A percentile compares a stretch with the other conserved stretches of the same genome.
phyloP scores from a whole-genome alignment of 2,888 invertebrate species.

The Orthosia incerta region DNA sequence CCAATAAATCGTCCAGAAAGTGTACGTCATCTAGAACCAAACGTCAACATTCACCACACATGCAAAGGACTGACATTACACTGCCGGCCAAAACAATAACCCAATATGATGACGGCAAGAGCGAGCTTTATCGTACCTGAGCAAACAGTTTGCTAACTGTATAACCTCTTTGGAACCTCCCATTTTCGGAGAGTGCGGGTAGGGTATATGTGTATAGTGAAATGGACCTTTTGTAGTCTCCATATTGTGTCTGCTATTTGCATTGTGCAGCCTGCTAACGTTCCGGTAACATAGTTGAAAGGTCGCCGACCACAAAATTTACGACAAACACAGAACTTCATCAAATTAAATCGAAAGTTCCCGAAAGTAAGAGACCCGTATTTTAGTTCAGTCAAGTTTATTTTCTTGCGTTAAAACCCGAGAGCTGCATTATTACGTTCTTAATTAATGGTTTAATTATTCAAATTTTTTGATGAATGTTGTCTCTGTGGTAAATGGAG shows the following conservation, averaged over 20 bases:
- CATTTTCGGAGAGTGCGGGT: constrained; percentile 4
- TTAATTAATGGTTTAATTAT: constrained; percentile 58
- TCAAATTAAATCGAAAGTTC: constrained; percentile 54
- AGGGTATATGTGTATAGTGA: background rate
- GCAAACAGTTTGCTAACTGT: constrained; percentile 22
- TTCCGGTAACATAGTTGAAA: constrained; percentile 47
- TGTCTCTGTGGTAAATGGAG: constrained; percentile 11
- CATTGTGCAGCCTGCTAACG: constrained; percentile 27
- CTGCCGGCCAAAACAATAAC: constrained; percentile 13
- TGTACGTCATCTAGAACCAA: background rate
- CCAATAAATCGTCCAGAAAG: background rate
- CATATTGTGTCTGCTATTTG: constrained; percentile 15
- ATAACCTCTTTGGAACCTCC: constrained; percentile 31
- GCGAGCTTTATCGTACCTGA: background rate
- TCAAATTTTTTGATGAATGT: constrained; percentile 51
- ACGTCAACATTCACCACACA: background rate
- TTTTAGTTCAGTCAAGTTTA: constrained; percentile 38
- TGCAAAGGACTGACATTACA: background rate
- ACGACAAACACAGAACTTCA: constrained; percentile 40
- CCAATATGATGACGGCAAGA: background rate
- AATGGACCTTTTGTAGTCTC: constrained; percentile 44
- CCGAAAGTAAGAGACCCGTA: constrained; percentile 38
- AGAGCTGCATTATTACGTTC: constrained; percentile 37
- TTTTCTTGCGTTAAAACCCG: constrained; percentile 43
- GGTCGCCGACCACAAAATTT: constrained; percentile 49